phyloP scores from a whole-genome alignment of 2,113 vertebrate species.

The Rhynchopsitta pachyrhyncha region DNA sequence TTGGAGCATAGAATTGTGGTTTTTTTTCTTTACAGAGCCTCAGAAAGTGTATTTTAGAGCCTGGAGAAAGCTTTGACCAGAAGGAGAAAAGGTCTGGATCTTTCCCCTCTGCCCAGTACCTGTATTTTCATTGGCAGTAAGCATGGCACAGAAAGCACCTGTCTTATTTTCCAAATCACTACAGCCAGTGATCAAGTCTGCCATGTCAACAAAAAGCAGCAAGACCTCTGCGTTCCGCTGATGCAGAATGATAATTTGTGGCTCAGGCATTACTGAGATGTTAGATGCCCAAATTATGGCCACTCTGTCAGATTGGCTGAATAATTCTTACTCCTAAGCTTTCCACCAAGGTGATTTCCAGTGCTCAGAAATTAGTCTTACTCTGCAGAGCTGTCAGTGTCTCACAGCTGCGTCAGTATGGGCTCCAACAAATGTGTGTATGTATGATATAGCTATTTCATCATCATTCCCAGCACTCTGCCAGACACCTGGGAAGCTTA shows the following conservation, averaged over 20 bases:
- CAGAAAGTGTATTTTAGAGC: not conserved
- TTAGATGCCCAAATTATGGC: not conserved
- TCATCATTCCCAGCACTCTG: conserved; percentile 11
- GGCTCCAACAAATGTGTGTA: conserved; percentile 31
- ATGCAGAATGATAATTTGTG: not conserved
- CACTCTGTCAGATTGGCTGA: conserved; percentile 18
- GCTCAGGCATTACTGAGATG: not conserved
- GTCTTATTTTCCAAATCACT: not conserved
- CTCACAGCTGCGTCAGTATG: conserved; percentile 6
- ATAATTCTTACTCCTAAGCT: conserved; percentile 16
- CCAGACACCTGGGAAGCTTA: conserved; percentile 16
- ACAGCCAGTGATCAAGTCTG: not conserved
- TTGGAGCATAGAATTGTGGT: not conserved
- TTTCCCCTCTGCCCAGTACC: not conserved
- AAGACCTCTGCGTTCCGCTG: not conserved
- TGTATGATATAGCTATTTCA: not conserved
- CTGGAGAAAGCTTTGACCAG: not conserved
- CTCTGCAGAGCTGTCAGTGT: conserved; percentile 32
- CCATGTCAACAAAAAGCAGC: not conserved
- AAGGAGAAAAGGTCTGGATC: not conserved
- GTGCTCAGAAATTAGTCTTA: conserved; percentile 26
- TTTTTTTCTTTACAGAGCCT: not conserved
- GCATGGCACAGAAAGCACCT: not conserved
- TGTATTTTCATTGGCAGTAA: not conserved
- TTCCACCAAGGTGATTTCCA: conserved; percentile 16